Percentiles rank a stretch among this genome's conserved stretches.
Evolutionary conservation across 2,797 vertebrate genomes (phyloP).

Genomic region (Hafferia zeledoni): DNA sequence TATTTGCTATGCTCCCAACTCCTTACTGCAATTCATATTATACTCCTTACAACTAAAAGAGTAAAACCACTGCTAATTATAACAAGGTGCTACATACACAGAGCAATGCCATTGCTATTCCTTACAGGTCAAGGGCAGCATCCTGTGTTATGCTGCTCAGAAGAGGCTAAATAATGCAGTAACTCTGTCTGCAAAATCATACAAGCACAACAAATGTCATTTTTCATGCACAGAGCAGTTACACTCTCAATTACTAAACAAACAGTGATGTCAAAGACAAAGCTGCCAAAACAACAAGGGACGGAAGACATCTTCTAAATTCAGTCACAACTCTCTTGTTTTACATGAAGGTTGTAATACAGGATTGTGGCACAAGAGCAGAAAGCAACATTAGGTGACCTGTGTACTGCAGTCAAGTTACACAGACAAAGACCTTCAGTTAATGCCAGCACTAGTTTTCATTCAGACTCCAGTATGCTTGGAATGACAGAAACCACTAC

Average conservation of each 20-base stretch:
- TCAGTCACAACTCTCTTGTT: neutral
- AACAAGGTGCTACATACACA: neutral
- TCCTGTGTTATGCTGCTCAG: neutral
- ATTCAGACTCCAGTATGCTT: neutral
- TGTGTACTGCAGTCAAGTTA: neutral
- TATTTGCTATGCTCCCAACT: neutral
- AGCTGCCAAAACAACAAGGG: constrained; percentile 28
- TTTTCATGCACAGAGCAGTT: constrained; percentile 44
- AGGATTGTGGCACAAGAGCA: neutral
- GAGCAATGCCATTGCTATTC: neutral
- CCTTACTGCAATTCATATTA: neutral
- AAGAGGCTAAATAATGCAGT: constrained; percentile 36
- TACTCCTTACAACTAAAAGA: neutral
- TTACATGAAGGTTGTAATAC: neutral
- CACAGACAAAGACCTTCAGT: neutral
- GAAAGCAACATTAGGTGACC: neutral
- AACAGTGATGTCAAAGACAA: constrained; percentile 39
- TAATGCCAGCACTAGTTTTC: neutral
- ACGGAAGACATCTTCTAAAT: neutral
- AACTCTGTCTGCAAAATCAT: constrained; percentile 25
- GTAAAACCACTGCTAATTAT: constrained; percentile 8
- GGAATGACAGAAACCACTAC: neutral
- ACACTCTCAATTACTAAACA: constrained; percentile 51
- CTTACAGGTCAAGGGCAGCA: constrained; percentile 22
- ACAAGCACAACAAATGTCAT: constrained; percentile 50